Base-by-base conservation (phyloP, 2,888 invertebrate genomes). In the Frankliniella fusca region DNA sequence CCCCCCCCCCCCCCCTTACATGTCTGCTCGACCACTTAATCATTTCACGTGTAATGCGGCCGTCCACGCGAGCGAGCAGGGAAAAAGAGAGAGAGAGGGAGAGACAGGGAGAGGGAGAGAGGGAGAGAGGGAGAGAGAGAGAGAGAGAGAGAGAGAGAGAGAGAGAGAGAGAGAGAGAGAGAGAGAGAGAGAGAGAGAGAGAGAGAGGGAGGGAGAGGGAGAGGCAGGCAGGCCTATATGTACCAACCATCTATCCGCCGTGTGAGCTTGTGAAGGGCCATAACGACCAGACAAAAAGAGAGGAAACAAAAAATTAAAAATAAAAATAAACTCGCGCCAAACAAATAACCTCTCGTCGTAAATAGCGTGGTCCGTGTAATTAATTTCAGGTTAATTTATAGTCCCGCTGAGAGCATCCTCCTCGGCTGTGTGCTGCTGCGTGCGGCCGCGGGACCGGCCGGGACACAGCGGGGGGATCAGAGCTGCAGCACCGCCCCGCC, bases 331-430 rank as follows among this genome's bases (percentile, higher is more conserved):
- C 23, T 9, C 70, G 27, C 54, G 54, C 54, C 70, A 76, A 76
- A 76, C 70, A 76, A 76, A 76, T 76, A 76, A 12, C 23, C 70
- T 23, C 10, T 23, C 27, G 70, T 76, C 70, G 70, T 76, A 76
- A 76, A 76, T 76, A 76, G 70, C 70, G 70, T 76, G 23, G 23
- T 61, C 61, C 23, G 70, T 11, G 70, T 76, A 27, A 76, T 76
- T 76, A 76, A 76, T 76, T 76, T 76, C 70, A 76, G 70, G 70
- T 76, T 76, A 76, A 27, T 76, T 76, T 76, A 76, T 76, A 23
- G 70, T 27, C 70, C 27, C 70, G 70, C 70, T 8, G 70, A 27
- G 54, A 20, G 18, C 54, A 15, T 54, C 54, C 18, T 54, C 38
- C 54, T 11, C 54, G 54, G 54, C 54, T 2, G 54, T 54, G 54